phyloP scores from a whole-genome alignment of 2,113 vertebrate genomes.

The Machaerirhynchus nigripectus region DNA sequence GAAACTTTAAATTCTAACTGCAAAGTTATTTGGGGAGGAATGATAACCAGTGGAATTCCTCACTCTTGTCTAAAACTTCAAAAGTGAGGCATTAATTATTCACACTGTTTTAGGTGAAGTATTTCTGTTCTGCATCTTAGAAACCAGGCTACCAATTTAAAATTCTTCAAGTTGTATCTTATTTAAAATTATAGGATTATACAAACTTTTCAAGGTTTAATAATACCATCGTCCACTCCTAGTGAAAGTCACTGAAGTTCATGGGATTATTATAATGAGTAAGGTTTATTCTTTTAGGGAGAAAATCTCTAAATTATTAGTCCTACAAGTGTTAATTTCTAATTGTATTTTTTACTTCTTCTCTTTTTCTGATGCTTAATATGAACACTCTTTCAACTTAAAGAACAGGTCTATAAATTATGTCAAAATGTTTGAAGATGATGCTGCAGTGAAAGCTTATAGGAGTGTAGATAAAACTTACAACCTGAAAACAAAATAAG shows the following conservation, averaged over 20 bases:
- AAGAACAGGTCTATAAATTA: neutral
- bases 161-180: neutral
- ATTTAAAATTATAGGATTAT: neutral
- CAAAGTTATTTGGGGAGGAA: neutral
- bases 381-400: neutral
- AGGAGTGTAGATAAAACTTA: neutral
- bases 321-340: neutral
- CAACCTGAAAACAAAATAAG: neutral
- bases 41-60: neutral
- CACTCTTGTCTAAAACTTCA: neutral
- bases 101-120: neutral
- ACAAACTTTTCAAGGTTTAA: neutral
- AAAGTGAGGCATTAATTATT: neutral
- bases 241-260: neutral
- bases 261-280: neutral
- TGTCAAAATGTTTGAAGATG: neutral
- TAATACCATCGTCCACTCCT: neutral
- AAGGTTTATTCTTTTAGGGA: neutral
- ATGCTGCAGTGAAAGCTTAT: neutral
- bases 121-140: neutral
- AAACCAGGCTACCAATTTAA: neutral
- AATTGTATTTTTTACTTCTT: neutral
- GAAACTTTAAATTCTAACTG: neutral
- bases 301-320: neutral
- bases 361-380: neutral